These are phyloP conservation scores for Varanus komodoensis DNA, from an alignment of 2,113 vertebrate species.

Conservation along the genomic window DNA sequence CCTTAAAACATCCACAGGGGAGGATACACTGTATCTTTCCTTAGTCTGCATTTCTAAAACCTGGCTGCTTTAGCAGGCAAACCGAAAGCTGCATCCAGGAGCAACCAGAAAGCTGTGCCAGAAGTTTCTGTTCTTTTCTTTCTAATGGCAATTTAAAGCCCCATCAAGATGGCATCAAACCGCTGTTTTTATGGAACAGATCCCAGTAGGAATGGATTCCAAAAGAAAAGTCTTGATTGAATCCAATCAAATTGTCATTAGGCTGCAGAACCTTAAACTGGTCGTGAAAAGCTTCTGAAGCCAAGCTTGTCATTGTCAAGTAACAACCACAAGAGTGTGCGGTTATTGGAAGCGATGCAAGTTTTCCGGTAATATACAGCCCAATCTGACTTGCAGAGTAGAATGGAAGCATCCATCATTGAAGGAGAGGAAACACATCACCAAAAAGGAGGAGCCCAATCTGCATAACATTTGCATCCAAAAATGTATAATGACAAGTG, in stretches of 20 bases:
- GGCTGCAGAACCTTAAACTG: slow-evolving; percentile 66
- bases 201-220: slow-evolving; percentile 80
- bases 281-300: slow-evolving; percentile 76
- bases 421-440: no score
- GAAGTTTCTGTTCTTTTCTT: background rate
- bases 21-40: accelerated
- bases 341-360: slow-evolving; percentile 24
- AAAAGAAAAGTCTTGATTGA: slow-evolving; percentile 80
- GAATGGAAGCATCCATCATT: no score
- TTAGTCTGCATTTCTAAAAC: background rate
- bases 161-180: slow-evolving; percentile 79
- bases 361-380: background rate
- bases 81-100: background rate
- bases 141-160: slow-evolving; percentile 78
- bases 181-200: slow-evolving; percentile 72
- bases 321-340: slow-evolving; percentile 60
- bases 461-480: no score
- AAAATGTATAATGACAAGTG: no score
- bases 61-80: background rate
- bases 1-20: accelerated
- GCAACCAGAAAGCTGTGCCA: background rate
- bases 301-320: slow-evolving; percentile 64
- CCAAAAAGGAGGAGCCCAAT: no score
- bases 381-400: background rate
- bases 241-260: slow-evolving; percentile 80